Conservation (phyloP, 2,888 invertebrate species). For the Leptarthrus brevirostris region DNA sequence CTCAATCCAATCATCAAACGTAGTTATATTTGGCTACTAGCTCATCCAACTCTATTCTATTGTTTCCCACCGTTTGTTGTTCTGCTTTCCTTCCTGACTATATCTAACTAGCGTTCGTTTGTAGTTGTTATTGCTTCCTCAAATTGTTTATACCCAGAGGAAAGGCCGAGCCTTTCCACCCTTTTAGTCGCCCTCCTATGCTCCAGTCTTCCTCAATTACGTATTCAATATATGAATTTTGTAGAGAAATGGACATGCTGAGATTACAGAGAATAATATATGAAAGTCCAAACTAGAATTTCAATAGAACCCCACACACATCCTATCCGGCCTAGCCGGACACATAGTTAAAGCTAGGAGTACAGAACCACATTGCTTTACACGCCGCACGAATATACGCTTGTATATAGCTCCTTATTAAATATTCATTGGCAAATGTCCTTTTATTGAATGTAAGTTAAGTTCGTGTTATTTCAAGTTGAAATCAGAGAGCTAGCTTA, state of each 20-base stretch:
- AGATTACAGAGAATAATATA: conserved; percentile 59
- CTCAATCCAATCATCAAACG: conserved; percentile 48
- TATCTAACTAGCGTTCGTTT: background rate
- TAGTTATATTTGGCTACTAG: conserved; percentile 41
- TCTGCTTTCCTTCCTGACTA: background rate
- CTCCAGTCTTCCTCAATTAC: conserved; percentile 55
- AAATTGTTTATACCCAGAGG: conserved; percentile 43
- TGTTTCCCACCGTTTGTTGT: conserved; percentile 36
- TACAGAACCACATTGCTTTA: background rate
- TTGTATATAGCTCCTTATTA: conserved; percentile 48
- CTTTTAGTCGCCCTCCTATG: conserved; percentile 24
- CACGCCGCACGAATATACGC: background rate
- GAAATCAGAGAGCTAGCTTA: conserved; percentile 54
- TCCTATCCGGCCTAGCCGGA: conserved; percentile 43
- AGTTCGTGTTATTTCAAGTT: conserved; percentile 52
- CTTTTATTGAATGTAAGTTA: conserved; percentile 54
- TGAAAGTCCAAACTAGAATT: conserved; percentile 59
- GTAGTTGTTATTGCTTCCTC: conserved; percentile 34
- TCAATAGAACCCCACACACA: conserved; percentile 56
- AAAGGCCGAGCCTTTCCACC: conserved; percentile 23
- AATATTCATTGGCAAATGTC: conserved; percentile 54
- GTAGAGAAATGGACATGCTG: conserved; percentile 57
- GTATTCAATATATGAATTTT: conserved; percentile 59
- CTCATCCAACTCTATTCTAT: conserved; percentile 25
- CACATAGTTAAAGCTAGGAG: conserved; percentile 40